Evolutionary conservation across 2,888 invertebrate genomes (phyloP).

Genomic region (Drosophila anceps): DNA sequence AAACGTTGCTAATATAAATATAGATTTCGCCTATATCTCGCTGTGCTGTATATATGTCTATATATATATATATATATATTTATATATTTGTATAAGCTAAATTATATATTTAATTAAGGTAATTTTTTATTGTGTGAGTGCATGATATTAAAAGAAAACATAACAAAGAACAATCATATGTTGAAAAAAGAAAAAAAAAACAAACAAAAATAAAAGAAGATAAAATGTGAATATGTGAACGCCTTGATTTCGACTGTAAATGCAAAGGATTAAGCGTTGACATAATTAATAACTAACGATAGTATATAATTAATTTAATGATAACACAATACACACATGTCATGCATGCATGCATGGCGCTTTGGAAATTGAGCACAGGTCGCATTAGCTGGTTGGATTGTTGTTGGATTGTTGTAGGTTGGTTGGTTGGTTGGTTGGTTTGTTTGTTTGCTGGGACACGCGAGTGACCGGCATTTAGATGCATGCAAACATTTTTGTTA

Average conservation of each 20-base stretch:
- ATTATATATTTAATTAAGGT: neutral
- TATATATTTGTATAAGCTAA: neutral
- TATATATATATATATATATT: slow-evolving; percentile 11
- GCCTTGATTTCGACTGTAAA: slow-evolving; percentile 11
- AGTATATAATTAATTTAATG: neutral
- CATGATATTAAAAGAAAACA: neutral
- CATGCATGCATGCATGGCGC: slow-evolving; percentile 4
- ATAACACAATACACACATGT: slow-evolving; percentile 14
- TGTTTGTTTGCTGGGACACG: slow-evolving; percentile 22
- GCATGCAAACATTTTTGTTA: slow-evolving; percentile 37
- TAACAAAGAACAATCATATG: neutral
- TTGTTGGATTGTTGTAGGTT: slow-evolving; percentile 4
- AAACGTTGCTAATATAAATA: slow-evolving; percentile 9
- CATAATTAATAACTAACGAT: neutral
- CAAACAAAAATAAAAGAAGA: neutral
- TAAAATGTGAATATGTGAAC: neutral
- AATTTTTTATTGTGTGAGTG: neutral
- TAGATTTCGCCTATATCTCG: neutral
- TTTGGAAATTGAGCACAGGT: slow-evolving; percentile 9
- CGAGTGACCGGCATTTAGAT: slow-evolving; percentile 18
- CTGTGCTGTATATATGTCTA: no score
- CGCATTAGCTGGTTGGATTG: slow-evolving; percentile 14
- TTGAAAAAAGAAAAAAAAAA: no score
- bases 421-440: slow-evolving; percentile 9
- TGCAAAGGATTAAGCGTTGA: slow-evolving; percentile 12